Percentiles rank a stretch among this genome's conserved stretches.
Evolutionary conservation across 2,888 invertebrate genomes (phyloP).

Genomic region (Drosophila colorata): DNA sequence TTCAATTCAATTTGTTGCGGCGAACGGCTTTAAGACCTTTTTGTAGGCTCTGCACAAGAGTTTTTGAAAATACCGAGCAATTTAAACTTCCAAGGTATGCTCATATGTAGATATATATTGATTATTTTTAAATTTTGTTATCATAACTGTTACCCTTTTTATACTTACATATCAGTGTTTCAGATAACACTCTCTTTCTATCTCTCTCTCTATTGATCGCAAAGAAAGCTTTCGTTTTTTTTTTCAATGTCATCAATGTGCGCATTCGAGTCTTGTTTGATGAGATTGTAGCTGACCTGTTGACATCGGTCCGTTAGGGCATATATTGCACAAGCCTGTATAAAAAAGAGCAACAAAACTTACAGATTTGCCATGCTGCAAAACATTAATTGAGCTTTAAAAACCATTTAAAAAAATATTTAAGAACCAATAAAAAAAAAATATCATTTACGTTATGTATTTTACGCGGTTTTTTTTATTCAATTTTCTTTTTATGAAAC

Average conservation of each 20-base stretch:
- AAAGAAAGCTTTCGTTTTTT: constrained; percentile 1
- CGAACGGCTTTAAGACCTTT: too few species aligned
- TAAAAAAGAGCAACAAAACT: background rate
- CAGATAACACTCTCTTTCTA: background rate
- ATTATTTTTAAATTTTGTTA: background rate
- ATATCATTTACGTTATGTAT: background rate
- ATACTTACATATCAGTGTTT: background rate
- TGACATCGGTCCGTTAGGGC: constrained; percentile 5
- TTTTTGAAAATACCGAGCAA: too few species aligned
- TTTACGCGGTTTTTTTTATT: too few species aligned
- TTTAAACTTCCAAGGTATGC: background rate
- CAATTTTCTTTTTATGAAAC: too few species aligned
- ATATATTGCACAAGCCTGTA: background rate
- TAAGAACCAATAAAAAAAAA: too few species aligned
- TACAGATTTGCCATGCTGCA: background rate
- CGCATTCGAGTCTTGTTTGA: constrained; percentile 8
- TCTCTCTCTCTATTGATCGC: background rate
- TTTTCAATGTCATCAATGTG: constrained; percentile 4
- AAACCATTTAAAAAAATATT: too few species aligned
- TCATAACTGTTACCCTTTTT: background rate
- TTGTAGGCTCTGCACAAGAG: too few species aligned
- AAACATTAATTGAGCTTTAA: too few species aligned
- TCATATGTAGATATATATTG: background rate
- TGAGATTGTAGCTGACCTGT: constrained; percentile 25
- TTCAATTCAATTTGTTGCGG: background rate